A percentile compares a stretch with the other conserved stretches of the same genome.
phyloP scores from a whole-genome alignment of 2,797 vertebrate genomes.

The Melanogrammus aeglefinus region DNA sequence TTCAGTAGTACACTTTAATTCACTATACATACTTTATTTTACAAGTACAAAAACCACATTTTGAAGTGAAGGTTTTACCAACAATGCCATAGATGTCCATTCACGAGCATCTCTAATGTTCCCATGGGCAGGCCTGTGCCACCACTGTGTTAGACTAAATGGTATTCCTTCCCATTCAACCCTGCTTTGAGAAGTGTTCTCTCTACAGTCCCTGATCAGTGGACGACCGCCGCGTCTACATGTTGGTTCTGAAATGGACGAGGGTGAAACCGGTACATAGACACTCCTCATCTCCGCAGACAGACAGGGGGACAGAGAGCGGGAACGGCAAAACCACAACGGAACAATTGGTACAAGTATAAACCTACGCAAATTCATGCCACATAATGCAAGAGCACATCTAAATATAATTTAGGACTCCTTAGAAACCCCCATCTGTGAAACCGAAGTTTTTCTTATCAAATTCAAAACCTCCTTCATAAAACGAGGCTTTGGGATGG shows the following conservation, averaged over 20 bases:
- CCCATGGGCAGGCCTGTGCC: background rate
- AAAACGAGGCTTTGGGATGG: background rate
- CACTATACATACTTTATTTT: constrained; percentile 1
- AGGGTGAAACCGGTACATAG: background rate
- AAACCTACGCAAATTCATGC: constrained; percentile 57
- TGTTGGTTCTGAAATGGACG: background rate
- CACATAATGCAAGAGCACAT: constrained; percentile 38
- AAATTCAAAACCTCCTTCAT: constrained; percentile 3
- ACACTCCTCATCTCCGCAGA: background rate
- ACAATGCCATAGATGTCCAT: background rate
- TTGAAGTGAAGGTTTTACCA: background rate
- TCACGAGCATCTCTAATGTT: background rate
- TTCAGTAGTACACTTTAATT: background rate
- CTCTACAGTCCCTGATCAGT: background rate
- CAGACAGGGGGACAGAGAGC: constrained; percentile 22
- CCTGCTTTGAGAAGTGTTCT: background rate
- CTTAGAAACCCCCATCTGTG: constrained; percentile 7
- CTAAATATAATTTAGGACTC: constrained; percentile 27
- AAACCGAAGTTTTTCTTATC: constrained; percentile 14
- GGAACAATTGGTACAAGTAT: constrained; percentile 41
- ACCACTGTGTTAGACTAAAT: background rate
- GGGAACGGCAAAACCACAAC: constrained; percentile 38
- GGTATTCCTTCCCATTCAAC: background rate
- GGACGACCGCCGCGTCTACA: background rate
- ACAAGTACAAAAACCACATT: constrained; percentile 5